Percentiles rank a stretch among this genome's conserved stretches.
phyloP scores from a whole-genome alignment of 2,113 vertebrate genomes.

The Colistium nudipinnis region DNA sequence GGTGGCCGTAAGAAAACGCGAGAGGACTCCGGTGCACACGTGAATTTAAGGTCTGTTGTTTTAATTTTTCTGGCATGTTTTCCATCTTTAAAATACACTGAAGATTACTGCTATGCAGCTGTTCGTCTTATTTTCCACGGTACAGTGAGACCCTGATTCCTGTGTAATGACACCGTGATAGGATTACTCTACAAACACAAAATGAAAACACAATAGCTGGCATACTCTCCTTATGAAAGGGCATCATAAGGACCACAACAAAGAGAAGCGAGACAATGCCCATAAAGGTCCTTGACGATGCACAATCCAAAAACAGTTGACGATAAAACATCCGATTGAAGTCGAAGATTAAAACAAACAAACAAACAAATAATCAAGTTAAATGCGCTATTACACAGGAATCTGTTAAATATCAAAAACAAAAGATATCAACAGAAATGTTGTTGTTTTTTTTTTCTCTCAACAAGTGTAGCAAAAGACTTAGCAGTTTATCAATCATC shows the following conservation, averaged over 20 bases:
- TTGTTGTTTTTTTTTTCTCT: constrained; percentile 51
- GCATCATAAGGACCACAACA: constrained; percentile 46
- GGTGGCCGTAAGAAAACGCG: too few relatives aligned
- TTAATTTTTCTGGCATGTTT: constrained; percentile 72
- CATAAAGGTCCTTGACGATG: constrained; percentile 54
- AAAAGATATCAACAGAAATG: constrained; percentile 70
- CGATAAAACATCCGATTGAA: constrained; percentile 30
- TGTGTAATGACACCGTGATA: constrained; percentile 74
- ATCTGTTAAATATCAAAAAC: constrained; percentile 82
- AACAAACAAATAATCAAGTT: too few relatives aligned
- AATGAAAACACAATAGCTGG: constrained; percentile 65
- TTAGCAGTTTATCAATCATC: constrained; percentile 63
- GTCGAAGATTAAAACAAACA: constrained; percentile 48
- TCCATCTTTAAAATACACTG: constrained; percentile 80
- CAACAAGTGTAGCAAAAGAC: constrained; percentile 79
- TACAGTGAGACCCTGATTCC: constrained; percentile 74
- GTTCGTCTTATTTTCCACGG: constrained; percentile 54
- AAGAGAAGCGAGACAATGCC: constrained; percentile 71
- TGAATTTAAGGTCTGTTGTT: constrained; percentile 54
- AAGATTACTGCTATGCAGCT: constrained; percentile 75
- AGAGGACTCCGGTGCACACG: constrained; percentile 21
- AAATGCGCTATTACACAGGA: constrained; percentile 79
- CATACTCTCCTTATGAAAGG: constrained; percentile 49
- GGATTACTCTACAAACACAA: constrained; percentile 60
- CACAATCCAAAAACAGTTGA: constrained; percentile 45